phyloP scores from a whole-genome alignment of 2,888 invertebrate genomes.

The Caenorhabditis zanzibari region DNA sequence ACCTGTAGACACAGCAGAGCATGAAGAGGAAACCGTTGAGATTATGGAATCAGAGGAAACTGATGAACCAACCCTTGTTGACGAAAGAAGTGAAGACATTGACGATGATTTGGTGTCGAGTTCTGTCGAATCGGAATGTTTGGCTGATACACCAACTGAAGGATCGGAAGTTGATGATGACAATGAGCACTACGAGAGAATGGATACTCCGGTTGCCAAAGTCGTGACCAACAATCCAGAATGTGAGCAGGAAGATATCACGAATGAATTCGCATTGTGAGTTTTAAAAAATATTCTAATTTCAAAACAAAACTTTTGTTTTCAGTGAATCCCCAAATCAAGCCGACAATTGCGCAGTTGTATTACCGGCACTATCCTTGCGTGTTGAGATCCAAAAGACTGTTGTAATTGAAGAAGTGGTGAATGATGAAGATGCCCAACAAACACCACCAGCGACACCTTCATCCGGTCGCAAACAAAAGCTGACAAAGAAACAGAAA shows the following conservation, averaged over 20 bases:
- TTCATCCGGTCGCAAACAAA: neutral
- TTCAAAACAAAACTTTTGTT: too few relatives aligned
- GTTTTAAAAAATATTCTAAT: too few relatives aligned
- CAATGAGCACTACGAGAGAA: neutral
- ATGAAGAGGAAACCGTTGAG: neutral
- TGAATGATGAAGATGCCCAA: neutral
- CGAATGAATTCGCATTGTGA: too few relatives aligned
- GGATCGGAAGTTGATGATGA: neutral
- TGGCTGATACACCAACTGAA: too few relatives aligned
- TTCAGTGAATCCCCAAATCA: too few relatives aligned
- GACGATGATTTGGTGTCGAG: neutral
- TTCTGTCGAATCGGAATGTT: neutral
- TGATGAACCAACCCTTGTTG: too few relatives aligned
- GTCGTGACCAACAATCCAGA: neutral
- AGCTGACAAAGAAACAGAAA: constrained; percentile 33
- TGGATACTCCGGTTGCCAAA: neutral
- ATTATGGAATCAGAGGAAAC: neutral
- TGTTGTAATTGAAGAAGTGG: neutral
- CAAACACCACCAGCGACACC: neutral
- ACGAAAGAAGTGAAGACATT: too few relatives aligned
- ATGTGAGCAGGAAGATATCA: too few relatives aligned
- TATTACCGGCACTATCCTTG: neutral
- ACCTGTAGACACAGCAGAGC: neutral
- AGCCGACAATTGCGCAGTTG: too few relatives aligned
- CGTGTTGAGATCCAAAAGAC: neutral